These are phyloP conservation scores for Drosophila ustulata DNA, from an alignment of 2,888 invertebrate species.

Conservation along the genomic window DNA sequence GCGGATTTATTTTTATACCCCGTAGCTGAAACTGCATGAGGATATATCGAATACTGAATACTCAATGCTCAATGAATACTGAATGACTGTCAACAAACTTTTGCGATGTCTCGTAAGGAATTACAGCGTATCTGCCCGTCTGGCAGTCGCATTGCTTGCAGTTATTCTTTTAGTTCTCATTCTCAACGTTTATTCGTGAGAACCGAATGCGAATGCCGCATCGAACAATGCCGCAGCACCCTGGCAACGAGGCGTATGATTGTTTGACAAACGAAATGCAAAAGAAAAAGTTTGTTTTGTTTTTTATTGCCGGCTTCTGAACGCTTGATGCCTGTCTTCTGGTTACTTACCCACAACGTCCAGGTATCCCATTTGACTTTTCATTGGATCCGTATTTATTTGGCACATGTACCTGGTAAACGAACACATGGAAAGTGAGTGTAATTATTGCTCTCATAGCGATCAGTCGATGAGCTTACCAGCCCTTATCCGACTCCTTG, in stretches of 20 bases:
- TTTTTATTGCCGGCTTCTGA: not conserved
- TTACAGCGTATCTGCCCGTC: not conserved
- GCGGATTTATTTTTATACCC: constrained; percentile 36
- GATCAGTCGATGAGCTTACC: constrained; percentile 76
- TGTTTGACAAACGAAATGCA: constrained; percentile 55
- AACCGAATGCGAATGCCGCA: constrained; percentile 24
- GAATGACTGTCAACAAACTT: no score
- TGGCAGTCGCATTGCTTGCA: not conserved
- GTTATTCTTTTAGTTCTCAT: constrained; percentile 13
- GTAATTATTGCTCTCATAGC: not conserved
- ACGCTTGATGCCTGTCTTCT: constrained; percentile 21
- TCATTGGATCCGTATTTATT: constrained; percentile 86
- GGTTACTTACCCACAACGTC: constrained; percentile 92
- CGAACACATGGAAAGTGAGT: not conserved
- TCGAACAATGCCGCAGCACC: constrained; percentile 38
- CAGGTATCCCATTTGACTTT: constrained; percentile 92
- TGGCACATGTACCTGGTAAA: constrained; percentile 85
- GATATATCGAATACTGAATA: not conserved
- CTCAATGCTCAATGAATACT: no score
- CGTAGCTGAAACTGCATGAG: not conserved
- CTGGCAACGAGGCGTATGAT: constrained; percentile 56
- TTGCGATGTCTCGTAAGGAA: not conserved
- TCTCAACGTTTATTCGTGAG: constrained; percentile 12
- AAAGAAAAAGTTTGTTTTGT: constrained; percentile 34
- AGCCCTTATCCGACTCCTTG: constrained; percentile 91